Evolutionary conservation across 2,888 invertebrate genomes (phyloP), one percentile per base, ranked within the genome.

Genomic region (Geophilus truncorum): DNA sequence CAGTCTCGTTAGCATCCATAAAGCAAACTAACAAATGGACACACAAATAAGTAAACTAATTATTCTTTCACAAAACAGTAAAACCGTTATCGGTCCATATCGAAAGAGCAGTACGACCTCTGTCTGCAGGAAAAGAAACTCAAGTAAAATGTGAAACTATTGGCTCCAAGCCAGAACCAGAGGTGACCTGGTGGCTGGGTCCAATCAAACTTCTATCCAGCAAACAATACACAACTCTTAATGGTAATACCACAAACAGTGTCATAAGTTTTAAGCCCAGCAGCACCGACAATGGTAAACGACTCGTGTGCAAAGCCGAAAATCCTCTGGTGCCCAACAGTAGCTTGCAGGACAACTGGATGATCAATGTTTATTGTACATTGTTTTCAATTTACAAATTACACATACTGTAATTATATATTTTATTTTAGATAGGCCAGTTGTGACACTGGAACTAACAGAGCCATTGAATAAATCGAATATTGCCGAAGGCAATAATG

Each of bases 401-500:
- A n/a, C n/a, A n/a, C n/a, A n/a, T n/a, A n/a, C n/a, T n/a, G n/a
- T n/a, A n/a, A n/a, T n/a, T n/a, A n/a, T n/a, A n/a, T n/a, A n/a
- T n/a, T 34, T 34, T 7, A 34, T 34, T 40, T 2, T 15, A 45
- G 45, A 45, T 18, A n/a, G 18, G 5, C 45, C 45, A 5, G 62
- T 62, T 21, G 62, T 62, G 1, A 9, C 62, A 9, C 25, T 62
- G 9, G 62, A 25, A 15, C 9, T 28, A 25, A 62, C 28, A 9
- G 25, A 5, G 25, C 62, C 28, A 3, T 0, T 15, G 12, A 2
- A 62, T 10, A 4, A 23, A 12, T 62, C 25, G 1, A 25, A 25
- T 23, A 28, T 62, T 12, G 0, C 12, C 12, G 95, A 95, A 88
- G 94, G 95, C 79, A 95, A 94, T 86, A 95, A 95, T 89, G 94